Percentiles rank a stretch among this genome's conserved stretches.
Conservation (phyloP, 2,888 invertebrate species). For the Graphium colonna region DNA sequence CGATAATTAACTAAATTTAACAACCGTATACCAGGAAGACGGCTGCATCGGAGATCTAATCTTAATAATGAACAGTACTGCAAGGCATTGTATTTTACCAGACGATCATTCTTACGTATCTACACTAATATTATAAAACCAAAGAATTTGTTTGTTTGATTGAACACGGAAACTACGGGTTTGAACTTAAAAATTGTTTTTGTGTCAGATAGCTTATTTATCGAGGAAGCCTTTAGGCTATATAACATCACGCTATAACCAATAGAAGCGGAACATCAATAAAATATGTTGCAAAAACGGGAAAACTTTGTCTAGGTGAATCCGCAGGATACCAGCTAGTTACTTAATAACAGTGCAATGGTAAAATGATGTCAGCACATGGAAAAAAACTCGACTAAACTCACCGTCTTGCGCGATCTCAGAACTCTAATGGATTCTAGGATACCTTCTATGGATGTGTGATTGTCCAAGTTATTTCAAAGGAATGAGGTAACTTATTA, state of each 20-base stretch:
- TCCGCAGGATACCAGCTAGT: no score
- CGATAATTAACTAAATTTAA: not conserved
- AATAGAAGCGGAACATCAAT: no score
- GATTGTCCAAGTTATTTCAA: conserved; percentile 5
- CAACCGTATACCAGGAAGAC: conserved; percentile 3
- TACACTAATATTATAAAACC: no score
- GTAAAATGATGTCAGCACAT: conserved; percentile 14
- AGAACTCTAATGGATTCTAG: conserved; percentile 15
- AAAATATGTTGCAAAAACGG: no score
- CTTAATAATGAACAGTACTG: conserved; percentile 7
- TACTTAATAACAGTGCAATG: conserved; percentile 14
- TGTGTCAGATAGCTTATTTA: no score
- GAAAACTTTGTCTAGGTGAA: no score
- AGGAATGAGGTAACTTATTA: conserved; percentile 12
- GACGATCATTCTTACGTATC: conserved; percentile 7
- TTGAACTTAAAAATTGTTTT: no score
- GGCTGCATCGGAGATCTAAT: conserved; percentile 3
- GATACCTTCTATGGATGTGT: conserved; percentile 17
- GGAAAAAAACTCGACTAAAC: conserved; percentile 13
- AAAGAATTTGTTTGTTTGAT: no score
- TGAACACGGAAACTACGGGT: no score
- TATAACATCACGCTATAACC: no score
- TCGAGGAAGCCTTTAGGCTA: no score
- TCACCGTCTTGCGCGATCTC: not conserved
- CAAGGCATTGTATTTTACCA: conserved; percentile 11